Base-by-base conservation (phyloP, 2,113 vertebrate genomes). In the Syngnathus floridae region DNA sequence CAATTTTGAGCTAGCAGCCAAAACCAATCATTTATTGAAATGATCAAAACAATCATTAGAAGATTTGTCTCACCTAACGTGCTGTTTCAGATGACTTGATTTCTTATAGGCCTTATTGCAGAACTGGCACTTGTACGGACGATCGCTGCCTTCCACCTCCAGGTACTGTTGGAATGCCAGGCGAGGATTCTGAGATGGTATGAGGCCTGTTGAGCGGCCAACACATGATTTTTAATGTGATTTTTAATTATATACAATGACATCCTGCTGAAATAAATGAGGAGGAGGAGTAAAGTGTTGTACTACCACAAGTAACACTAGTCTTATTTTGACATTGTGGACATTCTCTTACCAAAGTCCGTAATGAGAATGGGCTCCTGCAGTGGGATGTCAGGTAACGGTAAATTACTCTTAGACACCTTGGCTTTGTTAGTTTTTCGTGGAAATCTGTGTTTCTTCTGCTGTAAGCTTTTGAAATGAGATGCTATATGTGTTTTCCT, bases 291-390 rank as follows among this genome's bases (percentile, higher is more conserved):
- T 13, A 51, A 19, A 43, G 35, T 11, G n/a, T 45, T 26, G 21
- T 14, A 52, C 49, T 38, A 5, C 3, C 31, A 13, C 9, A 2
- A 51, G 48, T 8, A 35, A 22, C 2, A 57, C 7, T 45, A 16
- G 3, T 57, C 11, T 62, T 12, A 26, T 10, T 75, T 38, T 26
- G 17, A 26, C n/a, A 41, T 17, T 2, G 16, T 21, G 12, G 26
- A 48, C 9, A 0, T 9, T 60, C 57, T n/a, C 71, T 87, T 92
- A 99, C 97, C 96, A 66, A 95, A 86, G 84, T 99, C 97, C 3
- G 96, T 96, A 82, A 99, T 99, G 75, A 99, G 94, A 67, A 99
- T 99, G 5, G 96, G 97, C n/a, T 99, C 97, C 72, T 99, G 97
- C 75, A 99, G 81, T 70, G 95, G 95, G 52, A 99, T 94, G 4